phyloP scores from a whole-genome alignment of 2,888 invertebrate species.

The Clanis bilineata region DNA sequence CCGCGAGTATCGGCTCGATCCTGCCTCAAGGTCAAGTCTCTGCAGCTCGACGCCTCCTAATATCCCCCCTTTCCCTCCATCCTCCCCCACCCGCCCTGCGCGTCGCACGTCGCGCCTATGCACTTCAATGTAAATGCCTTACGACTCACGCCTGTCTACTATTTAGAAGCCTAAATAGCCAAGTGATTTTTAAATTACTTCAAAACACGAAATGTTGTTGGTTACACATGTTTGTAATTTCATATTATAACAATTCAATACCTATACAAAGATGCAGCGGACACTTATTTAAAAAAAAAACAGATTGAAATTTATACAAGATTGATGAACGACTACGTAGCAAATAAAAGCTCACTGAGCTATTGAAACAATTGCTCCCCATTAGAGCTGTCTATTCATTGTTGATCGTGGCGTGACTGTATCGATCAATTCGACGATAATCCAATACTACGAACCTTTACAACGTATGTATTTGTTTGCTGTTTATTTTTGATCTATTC shows the following conservation, averaged over 20 bases:
- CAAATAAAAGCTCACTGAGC: background rate
- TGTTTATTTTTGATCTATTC: background rate
- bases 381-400: slow-evolving; percentile 1
- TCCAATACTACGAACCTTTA: background rate
- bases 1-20: slow-evolving; percentile 76
- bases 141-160: slow-evolving; percentile 48
- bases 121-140: slow-evolving; percentile 53
- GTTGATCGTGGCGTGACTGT: slow-evolving; percentile 14
- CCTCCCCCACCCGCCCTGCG: slow-evolving; percentile 17
- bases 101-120: slow-evolving; percentile 32
- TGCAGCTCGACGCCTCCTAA: slow-evolving; percentile 53
- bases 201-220: background rate
- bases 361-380: slow-evolving; percentile 4
- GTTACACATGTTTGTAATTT: background rate
- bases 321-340: background rate
- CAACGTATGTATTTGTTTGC: background rate
- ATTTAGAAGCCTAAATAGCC: slow-evolving; percentile 8
- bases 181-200: background rate
- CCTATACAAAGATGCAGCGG: background rate
- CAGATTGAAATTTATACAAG: background rate
- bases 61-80: slow-evolving; percentile 35
- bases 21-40: slow-evolving; percentile 81
- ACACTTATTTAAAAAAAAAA: background rate
- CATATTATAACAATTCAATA: background rate
- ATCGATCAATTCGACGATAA: slow-evolving; percentile 26